phyloP scores from a whole-genome alignment of 2,888 invertebrate genomes.

The Hylaea fasciaria region DNA sequence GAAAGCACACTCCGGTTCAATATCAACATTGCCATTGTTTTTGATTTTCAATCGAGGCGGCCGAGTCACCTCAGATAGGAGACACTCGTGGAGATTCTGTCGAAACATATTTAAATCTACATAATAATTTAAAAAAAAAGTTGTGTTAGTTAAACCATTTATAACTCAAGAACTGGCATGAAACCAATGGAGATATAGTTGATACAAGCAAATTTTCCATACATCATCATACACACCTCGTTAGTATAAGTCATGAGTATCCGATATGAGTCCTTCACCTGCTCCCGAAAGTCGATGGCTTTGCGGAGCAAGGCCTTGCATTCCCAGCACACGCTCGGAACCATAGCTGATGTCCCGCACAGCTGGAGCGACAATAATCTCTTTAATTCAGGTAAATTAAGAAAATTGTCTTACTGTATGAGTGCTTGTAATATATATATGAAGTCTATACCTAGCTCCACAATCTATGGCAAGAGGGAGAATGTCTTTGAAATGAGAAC shows the following conservation, averaged over 20 bases:
- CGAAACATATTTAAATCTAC: slow-evolving; percentile 18
- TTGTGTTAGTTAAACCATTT: no score
- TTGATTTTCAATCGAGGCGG: slow-evolving; percentile 55
- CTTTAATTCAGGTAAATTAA: no score
- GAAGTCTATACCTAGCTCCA: no score
- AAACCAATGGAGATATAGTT: no score
- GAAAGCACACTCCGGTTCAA: slow-evolving; percentile 37
- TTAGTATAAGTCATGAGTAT: slow-evolving; percentile 68
- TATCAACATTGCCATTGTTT: slow-evolving; percentile 38
- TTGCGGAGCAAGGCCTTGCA: slow-evolving; percentile 62
- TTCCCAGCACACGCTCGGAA: slow-evolving; percentile 66
- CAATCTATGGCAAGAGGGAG: no score
- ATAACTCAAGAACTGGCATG: no score
- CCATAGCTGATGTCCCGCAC: slow-evolving; percentile 40
- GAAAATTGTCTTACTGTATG: no score
- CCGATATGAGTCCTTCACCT: slow-evolving; percentile 68
- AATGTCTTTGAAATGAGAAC: no score
- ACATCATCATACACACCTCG: slow-evolving; percentile 66
- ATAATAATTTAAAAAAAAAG: no score
- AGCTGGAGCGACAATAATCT: slow-evolving; percentile 57
- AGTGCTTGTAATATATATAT: no score
- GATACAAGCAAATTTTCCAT: no score
- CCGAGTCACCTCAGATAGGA: slow-evolving; percentile 61
- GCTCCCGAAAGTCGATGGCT: slow-evolving; percentile 61
- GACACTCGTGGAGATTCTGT: slow-evolving; percentile 65